Base-by-base conservation (phyloP, 2,797 vertebrate genomes). In the Poecilia velifera region DNA sequence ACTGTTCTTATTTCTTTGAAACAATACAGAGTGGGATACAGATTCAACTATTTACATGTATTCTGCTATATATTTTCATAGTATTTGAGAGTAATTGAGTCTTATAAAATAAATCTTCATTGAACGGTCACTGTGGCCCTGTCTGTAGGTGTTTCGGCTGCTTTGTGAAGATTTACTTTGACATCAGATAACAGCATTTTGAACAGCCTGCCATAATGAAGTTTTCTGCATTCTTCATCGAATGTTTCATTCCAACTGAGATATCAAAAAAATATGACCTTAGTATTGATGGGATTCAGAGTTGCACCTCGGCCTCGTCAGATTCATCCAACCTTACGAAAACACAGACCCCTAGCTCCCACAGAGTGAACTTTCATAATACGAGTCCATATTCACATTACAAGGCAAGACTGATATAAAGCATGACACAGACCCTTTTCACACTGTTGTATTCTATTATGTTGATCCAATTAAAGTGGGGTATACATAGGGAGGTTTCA, bases 1-100 rank as follows among this genome's bases (percentile, higher is more conserved):
- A 80, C 39, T 78, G n/a, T 55, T 85, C 59, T 64, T 43, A 47
- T 22, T 22, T 71, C n/a, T 76, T 80, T 86, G 78, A 82, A 89
- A 86, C 41, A 20, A 8, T 36, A 62, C 51, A 74, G 46, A 74
- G 49, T 34, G 41, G 9, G 45, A 10, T 59, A 31, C 9, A 7
- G 4, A 76, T 80, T 70, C 4, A 41, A 77, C 16, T 14, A 55
- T 75, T 73, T 64, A 25, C 49, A 55, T 76, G 49, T 46, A 74
- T 72, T 20, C 41, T 34, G 20, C 18, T 76, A 5, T 31, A 22
- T 62, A 73, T 74, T 64, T 45, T 13, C 13, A 18, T 6, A 70
- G 46, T 34, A 59, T 34, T 77, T 59, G 57, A 31, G 28, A 59
- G 57, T 14, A 59, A 28, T 41, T 47, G 9, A 66, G n/a, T 43